phyloP scores from a whole-genome alignment of 2,888 invertebrate genomes.

The Notocelia uddmanniana region DNA sequence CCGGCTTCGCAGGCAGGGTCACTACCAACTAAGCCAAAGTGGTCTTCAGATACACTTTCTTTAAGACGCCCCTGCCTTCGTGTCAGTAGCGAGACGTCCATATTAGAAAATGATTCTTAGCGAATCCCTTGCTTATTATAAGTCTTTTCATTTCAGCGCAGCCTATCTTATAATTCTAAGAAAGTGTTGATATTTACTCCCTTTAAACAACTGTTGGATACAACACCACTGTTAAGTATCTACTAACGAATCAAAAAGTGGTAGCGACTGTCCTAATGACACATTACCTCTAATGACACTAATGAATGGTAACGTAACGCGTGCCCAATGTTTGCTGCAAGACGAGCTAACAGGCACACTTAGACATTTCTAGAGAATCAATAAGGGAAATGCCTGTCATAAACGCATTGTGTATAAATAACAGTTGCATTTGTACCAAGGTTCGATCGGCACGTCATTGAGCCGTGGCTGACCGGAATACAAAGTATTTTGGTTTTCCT shows the following conservation, averaged over 20 bases:
- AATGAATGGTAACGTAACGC: slow-evolving; percentile 7
- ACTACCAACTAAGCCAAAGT: too few species aligned
- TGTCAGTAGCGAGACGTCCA: too few species aligned
- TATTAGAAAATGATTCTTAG: too few species aligned
- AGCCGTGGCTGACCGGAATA: slow-evolving; percentile 30
- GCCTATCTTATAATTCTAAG: neutral
- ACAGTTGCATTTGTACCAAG: slow-evolving; percentile 37
- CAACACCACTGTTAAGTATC: neutral
- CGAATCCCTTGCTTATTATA: too few species aligned
- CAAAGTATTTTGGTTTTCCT: slow-evolving; percentile 41
- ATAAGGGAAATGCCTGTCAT: slow-evolving; percentile 7
- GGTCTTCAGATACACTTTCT: too few species aligned
- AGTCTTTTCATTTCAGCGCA: too few species aligned
- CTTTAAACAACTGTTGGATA: neutral
- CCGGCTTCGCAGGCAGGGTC: too few species aligned
- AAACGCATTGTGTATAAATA: slow-evolving; percentile 2
- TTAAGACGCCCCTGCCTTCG: too few species aligned
- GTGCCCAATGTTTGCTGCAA: slow-evolving; percentile 10
- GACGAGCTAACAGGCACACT: neutral
- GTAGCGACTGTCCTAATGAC: neutral
- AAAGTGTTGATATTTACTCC: neutral
- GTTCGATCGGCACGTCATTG: slow-evolving; percentile 30
- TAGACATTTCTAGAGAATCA: slow-evolving; percentile 12
- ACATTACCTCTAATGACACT: neutral
- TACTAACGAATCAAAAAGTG: neutral